These are phyloP conservation scores for Neotoma lepida DNA, from an alignment of 2,113 vertebrate genomes.

Conservation along the genomic window DNA sequence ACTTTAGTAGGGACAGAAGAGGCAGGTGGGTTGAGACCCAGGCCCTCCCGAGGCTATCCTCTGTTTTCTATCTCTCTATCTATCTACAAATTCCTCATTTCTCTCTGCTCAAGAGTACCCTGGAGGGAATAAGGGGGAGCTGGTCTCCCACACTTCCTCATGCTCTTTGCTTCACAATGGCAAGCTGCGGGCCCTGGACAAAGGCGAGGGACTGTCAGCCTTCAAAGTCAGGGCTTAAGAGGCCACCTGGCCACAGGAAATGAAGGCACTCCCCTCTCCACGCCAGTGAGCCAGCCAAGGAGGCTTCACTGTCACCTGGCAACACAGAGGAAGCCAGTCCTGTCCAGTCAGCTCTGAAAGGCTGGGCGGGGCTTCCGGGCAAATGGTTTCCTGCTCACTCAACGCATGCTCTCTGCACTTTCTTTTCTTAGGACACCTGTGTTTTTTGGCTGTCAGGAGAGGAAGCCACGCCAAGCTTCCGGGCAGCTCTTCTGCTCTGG, in stretches of 20 bases:
- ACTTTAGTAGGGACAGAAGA: no score
- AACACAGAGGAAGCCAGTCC: not conserved
- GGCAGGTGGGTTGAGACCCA: no score
- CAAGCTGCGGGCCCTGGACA: not conserved
- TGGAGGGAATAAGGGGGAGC: no score
- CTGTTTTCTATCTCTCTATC: no score
- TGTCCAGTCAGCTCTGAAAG: not conserved
- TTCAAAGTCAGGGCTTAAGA: not conserved
- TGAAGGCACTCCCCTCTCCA: not conserved
- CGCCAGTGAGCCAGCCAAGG: fast-evolving
- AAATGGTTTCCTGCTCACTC: conserved; percentile 66
- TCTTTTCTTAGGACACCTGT: conserved; percentile 82
- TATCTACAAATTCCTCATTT: no score
- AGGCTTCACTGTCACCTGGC: not conserved
- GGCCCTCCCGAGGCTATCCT: no score
- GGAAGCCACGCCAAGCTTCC: conserved; percentile 24
- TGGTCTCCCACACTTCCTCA: no score
- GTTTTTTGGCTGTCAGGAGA: conserved; percentile 76
- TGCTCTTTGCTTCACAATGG: not conserved
- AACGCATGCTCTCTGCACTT: conserved; percentile 45
- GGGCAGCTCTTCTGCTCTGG: not conserved
- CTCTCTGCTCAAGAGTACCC: no score
- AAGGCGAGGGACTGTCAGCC: not conserved
- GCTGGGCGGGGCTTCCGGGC: conserved; percentile 2
- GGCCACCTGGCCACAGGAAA: conserved; percentile 1